A percentile compares a stretch with the other conserved stretches of the same genome.
These are phyloP conservation scores for Calameuta filiformis DNA, from an alignment of 2,888 invertebrate genomes.

Conservation along the genomic window DNA sequence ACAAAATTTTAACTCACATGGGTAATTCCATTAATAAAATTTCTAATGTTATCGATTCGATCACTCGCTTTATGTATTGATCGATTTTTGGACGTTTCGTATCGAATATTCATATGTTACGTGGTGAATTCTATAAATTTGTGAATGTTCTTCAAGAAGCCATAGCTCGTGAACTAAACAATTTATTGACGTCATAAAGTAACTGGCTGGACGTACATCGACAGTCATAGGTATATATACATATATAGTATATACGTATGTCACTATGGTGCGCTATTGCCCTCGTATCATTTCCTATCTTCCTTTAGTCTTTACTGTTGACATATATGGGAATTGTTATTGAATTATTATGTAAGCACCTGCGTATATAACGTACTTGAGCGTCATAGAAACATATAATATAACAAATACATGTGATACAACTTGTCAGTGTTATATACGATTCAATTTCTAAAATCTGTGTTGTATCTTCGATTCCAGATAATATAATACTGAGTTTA, in stretches of 20 bases:
- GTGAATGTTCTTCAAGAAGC: not conserved
- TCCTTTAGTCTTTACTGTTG: not conserved
- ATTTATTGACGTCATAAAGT: not conserved
- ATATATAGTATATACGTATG: not conserved
- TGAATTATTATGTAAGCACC: too few species aligned
- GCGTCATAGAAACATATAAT: not conserved
- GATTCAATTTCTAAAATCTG: too few species aligned
- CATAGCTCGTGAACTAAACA: not conserved
- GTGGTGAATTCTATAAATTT: not conserved
- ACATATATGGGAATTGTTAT: not conserved
- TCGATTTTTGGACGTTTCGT: not conserved
- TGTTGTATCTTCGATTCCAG: not conserved
- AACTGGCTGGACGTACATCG: not conserved
- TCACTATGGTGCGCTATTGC: not conserved
- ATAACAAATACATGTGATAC: not conserved
- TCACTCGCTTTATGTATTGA: not conserved
- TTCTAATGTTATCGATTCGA: not conserved
- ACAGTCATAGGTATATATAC: not conserved
- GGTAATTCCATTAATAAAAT: not conserved
- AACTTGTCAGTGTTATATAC: too few species aligned
- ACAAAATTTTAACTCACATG: not conserved
- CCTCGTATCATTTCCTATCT: not conserved
- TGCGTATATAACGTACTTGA: not conserved
- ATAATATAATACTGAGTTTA: not conserved
- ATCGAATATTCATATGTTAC: not conserved